Evolutionary conservation across 2,797 vertebrate species (phyloP), one percentile per base, ranked within the genome.

Genomic region (Eospalax fontanierii): DNA sequence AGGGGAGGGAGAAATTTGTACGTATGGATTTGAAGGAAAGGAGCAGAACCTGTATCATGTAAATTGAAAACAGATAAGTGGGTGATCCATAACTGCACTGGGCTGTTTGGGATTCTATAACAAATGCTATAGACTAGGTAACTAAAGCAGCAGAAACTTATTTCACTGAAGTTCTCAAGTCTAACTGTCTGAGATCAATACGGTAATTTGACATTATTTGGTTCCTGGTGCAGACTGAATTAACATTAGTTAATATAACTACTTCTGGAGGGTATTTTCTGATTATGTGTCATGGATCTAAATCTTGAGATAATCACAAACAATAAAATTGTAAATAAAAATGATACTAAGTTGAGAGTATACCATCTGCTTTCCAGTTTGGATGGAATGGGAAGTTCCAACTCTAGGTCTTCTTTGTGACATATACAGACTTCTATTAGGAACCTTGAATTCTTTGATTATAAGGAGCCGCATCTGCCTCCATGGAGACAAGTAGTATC

Each of bases 401-500:
- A 76, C 54, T 90, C 40, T 35, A 1, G 65, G 30, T 54, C 22
- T 22, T 6, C 73, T 74, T 80, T 63, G n/a, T 86, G 28, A 71
- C 59, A 82, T 46, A 81, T 16, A 1, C 2, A 54, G 59, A 21
- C 3, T 2, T 76, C n/a, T 33, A 9, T 80, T 73, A 63, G 38
- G 40, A 86, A 86, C 75, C 30, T n/a, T 30, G 24, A 91, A 89
- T 43, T n/a, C 70, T 87, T 88, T 74, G 35, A 54, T 54, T 43
- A 50, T 4, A 75, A 43, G 19, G 63, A 93, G 19, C 1, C 19
- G 91, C n/a, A 2, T 7, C 4, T 61, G 8, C 50, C 7, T 86
- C 33, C 3, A 4, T 21, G 2, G 8, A 75, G 9, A 26, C 46
- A 80, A 73, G 4, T 18, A 61, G 6, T 54, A 38, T 46, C 81